phyloP scores from a whole-genome alignment of 2,888 invertebrate species.

The Aquatica leii region DNA sequence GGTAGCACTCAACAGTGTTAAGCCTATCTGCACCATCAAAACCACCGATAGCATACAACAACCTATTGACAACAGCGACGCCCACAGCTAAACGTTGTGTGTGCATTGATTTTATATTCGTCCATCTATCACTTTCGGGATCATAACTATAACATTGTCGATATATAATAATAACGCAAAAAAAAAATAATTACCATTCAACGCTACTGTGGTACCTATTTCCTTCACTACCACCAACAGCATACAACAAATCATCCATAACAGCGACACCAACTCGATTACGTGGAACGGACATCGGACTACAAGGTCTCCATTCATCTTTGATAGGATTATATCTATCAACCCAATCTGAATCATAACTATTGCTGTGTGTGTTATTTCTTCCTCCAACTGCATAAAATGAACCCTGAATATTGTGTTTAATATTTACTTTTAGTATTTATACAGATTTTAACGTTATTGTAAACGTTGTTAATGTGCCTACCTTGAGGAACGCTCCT shows the following conservation, averaged over 20 bases:
- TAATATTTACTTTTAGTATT: too few species aligned
- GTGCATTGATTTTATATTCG: constrained; percentile 77
- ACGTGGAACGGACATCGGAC: constrained; percentile 86
- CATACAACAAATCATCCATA: constrained; percentile 90
- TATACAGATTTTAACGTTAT: background rate
- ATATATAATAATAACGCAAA: background rate
- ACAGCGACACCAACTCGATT: constrained; percentile 94
- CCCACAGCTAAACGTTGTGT: constrained; percentile 82
- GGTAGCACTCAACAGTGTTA: constrained; percentile 87
- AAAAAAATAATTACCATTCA: constrained; percentile 73
- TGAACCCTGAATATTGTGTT: constrained; percentile 66
- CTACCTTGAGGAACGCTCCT: constrained; percentile 81
- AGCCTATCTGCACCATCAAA: constrained; percentile 84
- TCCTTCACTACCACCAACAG: constrained; percentile 90
- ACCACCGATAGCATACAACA: constrained; percentile 81
- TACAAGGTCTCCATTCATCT: constrained; percentile 87
- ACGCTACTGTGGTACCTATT: constrained; percentile 87
- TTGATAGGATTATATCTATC: constrained; percentile 86
- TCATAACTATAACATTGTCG: constrained; percentile 72
- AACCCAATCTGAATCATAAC: constrained; percentile 88
- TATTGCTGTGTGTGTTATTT: constrained; percentile 89
- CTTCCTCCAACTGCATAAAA: constrained; percentile 94
- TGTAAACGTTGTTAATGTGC: too few species aligned
- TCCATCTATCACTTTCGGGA: constrained; percentile 86
- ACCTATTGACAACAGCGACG: constrained; percentile 79